Evolutionary conservation across 2,888 invertebrate species (phyloP), one percentile per base, ranked within the genome.

Genomic region (Torymus tubicola): DNA sequence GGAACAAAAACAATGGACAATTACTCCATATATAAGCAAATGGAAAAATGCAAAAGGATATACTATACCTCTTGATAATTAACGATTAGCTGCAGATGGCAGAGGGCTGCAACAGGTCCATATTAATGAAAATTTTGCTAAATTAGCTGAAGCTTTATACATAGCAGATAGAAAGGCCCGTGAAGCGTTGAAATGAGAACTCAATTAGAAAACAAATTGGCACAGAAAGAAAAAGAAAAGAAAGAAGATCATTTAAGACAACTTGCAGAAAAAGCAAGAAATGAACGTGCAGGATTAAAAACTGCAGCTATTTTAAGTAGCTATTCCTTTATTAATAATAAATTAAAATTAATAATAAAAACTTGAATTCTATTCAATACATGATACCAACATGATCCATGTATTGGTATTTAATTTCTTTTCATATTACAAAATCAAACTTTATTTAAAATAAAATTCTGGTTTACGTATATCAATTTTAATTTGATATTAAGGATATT

Each of bases 41-140:
- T 99, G 99, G 99, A 99, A 99, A 92, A 99, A 99, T 91, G 97
- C 99, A 4, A 99, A 98, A 94, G 96, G 97, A 86, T 98, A 98
- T 92, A 99, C 99, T 0, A 99, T 99, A 85, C 99, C 99, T 0
- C 91, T 99, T 85, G 99, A 99, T 91, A 99, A n/a, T n/a, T n/a
- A 99, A 91, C 95, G 99, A 82, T 92, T 99, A 82, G 99, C 99
- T 0, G 99, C 99, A 0, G 99, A 99, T 91, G 99, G 99, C 0
- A 93, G 99, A 69, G 99, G 99, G 0, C 92, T 99, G 1, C 99
- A 99, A 88, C 97, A 97, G 88, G 96, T 97, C 2, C 99, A 99
- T 90, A 98, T 99, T 78, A 99, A 99, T 90, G 99, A 99, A 90
- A 99, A 99, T 91, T 99, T 99, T 91, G 98, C 99, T 0, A 99